Percentiles rank a stretch among this genome's conserved stretches.
phyloP scores from a whole-genome alignment of 2,113 vertebrate species.

The Urocitellus parryii region DNA sequence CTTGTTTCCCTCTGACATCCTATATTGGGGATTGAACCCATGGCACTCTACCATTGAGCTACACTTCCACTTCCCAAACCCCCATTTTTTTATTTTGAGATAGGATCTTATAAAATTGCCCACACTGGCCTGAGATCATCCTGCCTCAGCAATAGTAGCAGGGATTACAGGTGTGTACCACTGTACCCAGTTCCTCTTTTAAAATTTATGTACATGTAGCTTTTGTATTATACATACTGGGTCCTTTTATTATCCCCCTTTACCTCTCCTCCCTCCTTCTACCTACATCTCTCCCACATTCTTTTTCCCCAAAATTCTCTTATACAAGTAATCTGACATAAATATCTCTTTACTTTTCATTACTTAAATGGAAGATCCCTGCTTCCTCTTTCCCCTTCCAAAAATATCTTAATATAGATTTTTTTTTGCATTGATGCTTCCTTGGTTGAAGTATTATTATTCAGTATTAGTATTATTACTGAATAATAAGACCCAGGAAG shows the following conservation, averaged over 20 bases:
- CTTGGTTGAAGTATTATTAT: background rate
- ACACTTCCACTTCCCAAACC: too few species aligned
- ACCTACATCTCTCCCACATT: background rate
- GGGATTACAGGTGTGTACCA: too few species aligned
- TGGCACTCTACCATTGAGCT: background rate
- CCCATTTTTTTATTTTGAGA: too few species aligned
- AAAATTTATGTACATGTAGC: background rate
- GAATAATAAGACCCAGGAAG: background rate
- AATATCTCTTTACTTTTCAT: background rate
- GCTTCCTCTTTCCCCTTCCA: fast-evolving
- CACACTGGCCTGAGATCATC: too few species aligned
- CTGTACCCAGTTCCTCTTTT: background rate
- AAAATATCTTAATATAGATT: too few species aligned
- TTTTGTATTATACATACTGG: background rate
- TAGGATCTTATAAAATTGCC: too few species aligned
- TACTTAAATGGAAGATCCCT: background rate
- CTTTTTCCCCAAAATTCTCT: background rate
- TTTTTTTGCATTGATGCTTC: background rate
- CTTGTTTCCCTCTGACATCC: background rate
- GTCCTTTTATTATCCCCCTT: background rate
- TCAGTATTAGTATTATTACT: background rate
- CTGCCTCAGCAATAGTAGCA: too few species aligned
- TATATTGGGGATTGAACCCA: background rate
- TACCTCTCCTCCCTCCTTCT: background rate
- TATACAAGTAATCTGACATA: background rate